phyloP scores from a whole-genome alignment of 2,888 invertebrate genomes.

The Brachyopa scutellaris region DNA sequence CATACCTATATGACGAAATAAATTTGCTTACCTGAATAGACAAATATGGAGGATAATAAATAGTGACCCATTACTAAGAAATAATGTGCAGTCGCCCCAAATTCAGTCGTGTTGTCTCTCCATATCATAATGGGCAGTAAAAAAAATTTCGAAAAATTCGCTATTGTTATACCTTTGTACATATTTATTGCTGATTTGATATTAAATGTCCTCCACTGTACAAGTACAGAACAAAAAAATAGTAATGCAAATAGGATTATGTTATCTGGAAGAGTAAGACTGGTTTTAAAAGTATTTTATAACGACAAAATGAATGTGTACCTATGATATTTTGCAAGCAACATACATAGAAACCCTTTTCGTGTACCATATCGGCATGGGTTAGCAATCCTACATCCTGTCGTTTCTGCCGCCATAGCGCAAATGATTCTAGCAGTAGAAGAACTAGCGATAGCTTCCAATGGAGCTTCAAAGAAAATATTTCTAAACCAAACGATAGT shows the following conservation, averaged over 20 bases:
- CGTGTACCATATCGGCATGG: slow-evolving; percentile 83
- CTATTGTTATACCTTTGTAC: slow-evolving; percentile 85
- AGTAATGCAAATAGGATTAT: slow-evolving; percentile 36
- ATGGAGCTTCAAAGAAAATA: slow-evolving; percentile 83
- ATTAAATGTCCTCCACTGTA: not conserved
- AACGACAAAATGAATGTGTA: too few relatives aligned
- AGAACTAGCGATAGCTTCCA: slow-evolving; percentile 92
- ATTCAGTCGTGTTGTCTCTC: slow-evolving; percentile 81
- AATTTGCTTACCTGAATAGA: slow-evolving; percentile 84
- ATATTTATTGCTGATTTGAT: slow-evolving; percentile 75
- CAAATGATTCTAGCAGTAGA: slow-evolving; percentile 91
- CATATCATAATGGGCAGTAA: slow-evolving; percentile 86
- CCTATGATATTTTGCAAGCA: slow-evolving; percentile 82
- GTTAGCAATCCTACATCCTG: slow-evolving; percentile 66
- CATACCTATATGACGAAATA: not conserved
- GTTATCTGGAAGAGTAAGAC: slow-evolving; percentile 33
- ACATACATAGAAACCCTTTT: slow-evolving; percentile 85
- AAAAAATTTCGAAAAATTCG: slow-evolving; percentile 84
- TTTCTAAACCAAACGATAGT: not conserved
- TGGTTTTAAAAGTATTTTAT: too few relatives aligned
- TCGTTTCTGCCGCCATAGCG: slow-evolving; percentile 84
- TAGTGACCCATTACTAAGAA: slow-evolving; percentile 86
- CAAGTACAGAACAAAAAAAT: slow-evolving; percentile 21
- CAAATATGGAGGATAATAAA: slow-evolving; percentile 85
- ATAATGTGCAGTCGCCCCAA: slow-evolving; percentile 82